Percentiles rank a stretch among this genome's conserved stretches.
These are phyloP conservation scores for Ectropis grisescens DNA, from an alignment of 1,140 invertebrate genomes.

Conservation along the genomic window DNA sequence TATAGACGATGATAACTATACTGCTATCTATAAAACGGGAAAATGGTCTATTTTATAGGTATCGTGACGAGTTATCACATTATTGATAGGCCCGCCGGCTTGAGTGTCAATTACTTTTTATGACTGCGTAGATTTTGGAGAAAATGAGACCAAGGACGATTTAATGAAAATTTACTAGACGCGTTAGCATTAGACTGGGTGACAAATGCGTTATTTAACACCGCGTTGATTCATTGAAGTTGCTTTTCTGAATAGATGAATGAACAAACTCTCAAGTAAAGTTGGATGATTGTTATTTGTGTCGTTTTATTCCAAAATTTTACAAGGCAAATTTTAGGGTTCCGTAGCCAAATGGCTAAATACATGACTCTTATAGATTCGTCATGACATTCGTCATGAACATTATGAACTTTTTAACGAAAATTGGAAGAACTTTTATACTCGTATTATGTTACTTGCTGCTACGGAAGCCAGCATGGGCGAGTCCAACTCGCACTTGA, in stretches of 20 bases:
- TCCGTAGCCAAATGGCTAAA: too few relatives aligned
- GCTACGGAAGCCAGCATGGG: too few relatives aligned
- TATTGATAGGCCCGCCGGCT: slow-evolving; percentile 15
- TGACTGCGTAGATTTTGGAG: slow-evolving; percentile 9
- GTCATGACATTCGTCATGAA: too few relatives aligned
- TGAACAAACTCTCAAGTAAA: background rate
- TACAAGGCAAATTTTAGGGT: too few relatives aligned
- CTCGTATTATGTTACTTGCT: too few relatives aligned
- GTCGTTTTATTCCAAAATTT: too few relatives aligned
- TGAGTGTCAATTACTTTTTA: slow-evolving; percentile 20
- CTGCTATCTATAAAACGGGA: slow-evolving; percentile 9
- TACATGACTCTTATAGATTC: too few relatives aligned
- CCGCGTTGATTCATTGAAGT: background rate
- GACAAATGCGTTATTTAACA: background rate
- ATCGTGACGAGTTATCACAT: slow-evolving; percentile 17
- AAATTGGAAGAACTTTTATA: too few relatives aligned
- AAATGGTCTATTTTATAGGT: slow-evolving; percentile 12
- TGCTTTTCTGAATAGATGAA: background rate
- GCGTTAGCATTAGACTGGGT: too few relatives aligned
- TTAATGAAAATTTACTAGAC: background rate
- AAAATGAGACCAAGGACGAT: background rate
- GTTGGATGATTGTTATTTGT: background rate
- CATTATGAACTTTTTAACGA: too few relatives aligned
- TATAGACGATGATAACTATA: too few relatives aligned
- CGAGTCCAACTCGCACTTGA: too few relatives aligned